Evolutionary conservation across 37 sponge, comb jelly and placozoan species (phyloP).

Genomic region (Chondrosia reniformis): DNA sequence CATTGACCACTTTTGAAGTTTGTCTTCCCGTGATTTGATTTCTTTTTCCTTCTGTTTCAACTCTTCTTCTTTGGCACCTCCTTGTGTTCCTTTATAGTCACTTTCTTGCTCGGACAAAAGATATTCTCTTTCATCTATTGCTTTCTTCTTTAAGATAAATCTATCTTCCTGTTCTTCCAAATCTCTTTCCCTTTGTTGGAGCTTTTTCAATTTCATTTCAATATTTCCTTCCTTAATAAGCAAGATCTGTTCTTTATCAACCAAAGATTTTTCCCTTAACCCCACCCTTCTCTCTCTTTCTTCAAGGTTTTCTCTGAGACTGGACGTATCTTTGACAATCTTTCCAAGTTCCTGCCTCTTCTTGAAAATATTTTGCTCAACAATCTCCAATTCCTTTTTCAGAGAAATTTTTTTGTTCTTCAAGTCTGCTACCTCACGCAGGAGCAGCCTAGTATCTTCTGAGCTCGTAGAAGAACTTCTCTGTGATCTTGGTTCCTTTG

Average conservation of each 20-base stretch:
- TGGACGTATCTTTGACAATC: not conserved
- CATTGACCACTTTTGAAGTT: not conserved
- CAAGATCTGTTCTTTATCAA: not conserved
- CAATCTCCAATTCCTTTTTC: not conserved
- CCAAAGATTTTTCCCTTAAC: not conserved
- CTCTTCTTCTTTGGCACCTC: not conserved
- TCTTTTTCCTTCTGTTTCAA: not conserved
- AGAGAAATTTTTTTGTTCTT: conserved; percentile 2
- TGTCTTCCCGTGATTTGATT: not conserved
- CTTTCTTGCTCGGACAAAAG: not conserved
- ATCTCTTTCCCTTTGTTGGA: not conserved
- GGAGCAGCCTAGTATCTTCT: not conserved
- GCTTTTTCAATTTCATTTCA: conserved; percentile 8
- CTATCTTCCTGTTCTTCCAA: not conserved
- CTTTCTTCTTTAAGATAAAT: not conserved
- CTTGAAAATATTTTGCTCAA: not conserved
- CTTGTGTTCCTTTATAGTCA: not conserved
- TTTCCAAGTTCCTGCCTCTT: not conserved
- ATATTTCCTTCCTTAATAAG: not conserved
- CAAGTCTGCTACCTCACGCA: conserved; percentile 4
- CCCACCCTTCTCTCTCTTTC: not conserved
- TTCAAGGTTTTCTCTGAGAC: not conserved
- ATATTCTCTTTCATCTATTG: not conserved
- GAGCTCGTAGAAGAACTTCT: not conserved
- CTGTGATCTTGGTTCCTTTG: no score